A percentile compares a stretch with the other conserved stretches of the same genome.
Conservation (phyloP, 2,797 vertebrate species). For the Xerus rutilus region DNA sequence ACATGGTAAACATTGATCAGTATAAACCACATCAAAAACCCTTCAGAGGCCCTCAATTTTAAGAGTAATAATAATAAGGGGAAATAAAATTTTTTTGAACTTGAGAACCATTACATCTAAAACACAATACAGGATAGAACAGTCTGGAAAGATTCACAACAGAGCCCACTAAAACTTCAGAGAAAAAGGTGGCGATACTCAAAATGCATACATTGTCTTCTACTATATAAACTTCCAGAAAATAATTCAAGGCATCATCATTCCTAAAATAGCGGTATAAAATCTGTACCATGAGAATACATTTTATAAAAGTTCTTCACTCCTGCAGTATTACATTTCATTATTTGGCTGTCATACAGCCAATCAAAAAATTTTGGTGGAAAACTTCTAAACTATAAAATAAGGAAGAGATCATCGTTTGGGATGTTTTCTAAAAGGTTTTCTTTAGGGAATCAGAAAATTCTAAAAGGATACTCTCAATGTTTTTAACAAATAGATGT, state of each 20-base stretch:
- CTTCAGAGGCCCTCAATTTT: background rate
- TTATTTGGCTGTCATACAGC: background rate
- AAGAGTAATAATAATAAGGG: background rate
- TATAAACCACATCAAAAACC: background rate
- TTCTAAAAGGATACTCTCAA: constrained; percentile 71
- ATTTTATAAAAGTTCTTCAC: constrained; percentile 20
- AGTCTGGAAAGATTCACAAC: background rate
- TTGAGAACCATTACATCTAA: background rate
- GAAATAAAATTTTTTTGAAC: background rate
- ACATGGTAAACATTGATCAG: background rate
- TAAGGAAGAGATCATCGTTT: background rate
- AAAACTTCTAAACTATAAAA: constrained; percentile 51
- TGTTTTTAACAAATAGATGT: constrained; percentile 77
- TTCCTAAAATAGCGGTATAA: background rate
- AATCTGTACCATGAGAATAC: background rate
- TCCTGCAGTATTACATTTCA: background rate
- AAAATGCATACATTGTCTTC: constrained; percentile 41
- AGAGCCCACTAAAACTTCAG: constrained; percentile 41
- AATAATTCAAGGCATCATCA: constrained; percentile 5
- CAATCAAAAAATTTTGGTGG: background rate
- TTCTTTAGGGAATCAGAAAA: constrained; percentile 19
- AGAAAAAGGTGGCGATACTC: background rate
- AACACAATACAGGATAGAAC: constrained; percentile 6
- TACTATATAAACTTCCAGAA: background rate
- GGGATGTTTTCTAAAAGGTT: background rate